Evolutionary conservation across 2,888 invertebrate genomes (phyloP).

Genomic region (Apoda limacodes): DNA sequence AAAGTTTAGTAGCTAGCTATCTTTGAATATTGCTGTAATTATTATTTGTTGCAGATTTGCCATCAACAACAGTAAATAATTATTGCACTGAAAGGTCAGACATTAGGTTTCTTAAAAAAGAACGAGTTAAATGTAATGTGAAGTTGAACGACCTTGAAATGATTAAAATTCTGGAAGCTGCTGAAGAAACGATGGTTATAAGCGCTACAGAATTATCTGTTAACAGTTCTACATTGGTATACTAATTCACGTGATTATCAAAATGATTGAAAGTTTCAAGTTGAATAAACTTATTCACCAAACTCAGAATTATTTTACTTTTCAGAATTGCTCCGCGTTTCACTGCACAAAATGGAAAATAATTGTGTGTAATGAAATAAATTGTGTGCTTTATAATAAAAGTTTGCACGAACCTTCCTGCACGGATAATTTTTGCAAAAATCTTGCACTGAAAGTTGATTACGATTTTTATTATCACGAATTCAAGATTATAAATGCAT

Average conservation of each 20-base stretch:
- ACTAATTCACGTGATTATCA: no score
- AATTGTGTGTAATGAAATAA: slow-evolving; percentile 30
- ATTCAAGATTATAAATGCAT: slow-evolving; percentile 40
- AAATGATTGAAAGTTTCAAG: no score
- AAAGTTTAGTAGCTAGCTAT: no score
- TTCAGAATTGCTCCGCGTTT: slow-evolving; percentile 46
- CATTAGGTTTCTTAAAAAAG: slow-evolving; percentile 39
- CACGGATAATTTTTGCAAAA: slow-evolving; percentile 35
- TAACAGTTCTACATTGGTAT: slow-evolving; percentile 41
- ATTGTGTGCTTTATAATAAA: slow-evolving; percentile 37
- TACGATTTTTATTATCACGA: slow-evolving; percentile 44
- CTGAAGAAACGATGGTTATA: slow-evolving; percentile 33
- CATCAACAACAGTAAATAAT: slow-evolving; percentile 34
- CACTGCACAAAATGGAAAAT: slow-evolving; percentile 50
- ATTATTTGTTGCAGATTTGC: no score
- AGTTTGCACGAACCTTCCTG: slow-evolving; percentile 40
- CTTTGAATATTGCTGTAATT: no score
- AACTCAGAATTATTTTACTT: background rate
- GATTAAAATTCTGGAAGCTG: slow-evolving; percentile 37
- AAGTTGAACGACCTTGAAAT: slow-evolving; percentile 48
- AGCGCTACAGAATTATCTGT: slow-evolving; percentile 35
- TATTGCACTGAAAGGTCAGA: slow-evolving; percentile 42
- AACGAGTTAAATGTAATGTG: slow-evolving; percentile 37
- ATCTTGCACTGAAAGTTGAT: slow-evolving; percentile 40
- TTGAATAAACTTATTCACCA: no score